Conservation (phyloP, 2,888 invertebrate species). For the Campopleginae sp. region DNA sequence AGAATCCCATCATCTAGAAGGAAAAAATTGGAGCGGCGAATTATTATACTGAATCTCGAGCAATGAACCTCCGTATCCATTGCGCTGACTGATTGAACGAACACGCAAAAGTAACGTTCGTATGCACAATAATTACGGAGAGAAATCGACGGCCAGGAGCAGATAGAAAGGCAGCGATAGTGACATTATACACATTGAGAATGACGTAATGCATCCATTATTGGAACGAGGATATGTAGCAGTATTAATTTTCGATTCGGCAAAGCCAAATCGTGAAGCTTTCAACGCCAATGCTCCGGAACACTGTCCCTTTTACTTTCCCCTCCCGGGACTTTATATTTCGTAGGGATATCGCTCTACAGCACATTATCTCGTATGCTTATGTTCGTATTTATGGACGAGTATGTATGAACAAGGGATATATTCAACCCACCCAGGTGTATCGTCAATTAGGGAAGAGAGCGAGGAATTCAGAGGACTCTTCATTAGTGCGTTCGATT, state of each 20-base stretch:
- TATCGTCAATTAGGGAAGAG: constrained; percentile 51
- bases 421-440: constrained; percentile 12
- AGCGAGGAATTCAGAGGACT: constrained; percentile 33
- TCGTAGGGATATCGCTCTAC: constrained; percentile 17
- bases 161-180: background rate
- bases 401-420: constrained; percentile 46
- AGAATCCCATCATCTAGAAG: background rate
- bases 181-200: constrained; percentile 6
- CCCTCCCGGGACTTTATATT: constrained; percentile 46
- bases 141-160: background rate
- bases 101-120: background rate
- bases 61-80: background rate
- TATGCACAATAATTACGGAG: background rate
- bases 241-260: constrained; percentile 68
- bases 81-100: background rate
- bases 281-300: constrained; percentile 13
- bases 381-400: constrained; percentile 35
- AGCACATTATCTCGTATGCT: constrained; percentile 49
- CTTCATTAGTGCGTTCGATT: constrained; percentile 70
- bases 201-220: constrained; percentile 62
- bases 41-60: background rate
- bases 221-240: constrained; percentile 66
- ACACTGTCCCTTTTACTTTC: constrained; percentile 10
- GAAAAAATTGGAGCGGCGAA: background rate
- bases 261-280: constrained; percentile 33